A percentile compares a stretch with the other conserved stretches of the same genome.
Evolutionary conservation across 2,113 vertebrate species (phyloP).

Genomic region (Macrotis lagotis): DNA sequence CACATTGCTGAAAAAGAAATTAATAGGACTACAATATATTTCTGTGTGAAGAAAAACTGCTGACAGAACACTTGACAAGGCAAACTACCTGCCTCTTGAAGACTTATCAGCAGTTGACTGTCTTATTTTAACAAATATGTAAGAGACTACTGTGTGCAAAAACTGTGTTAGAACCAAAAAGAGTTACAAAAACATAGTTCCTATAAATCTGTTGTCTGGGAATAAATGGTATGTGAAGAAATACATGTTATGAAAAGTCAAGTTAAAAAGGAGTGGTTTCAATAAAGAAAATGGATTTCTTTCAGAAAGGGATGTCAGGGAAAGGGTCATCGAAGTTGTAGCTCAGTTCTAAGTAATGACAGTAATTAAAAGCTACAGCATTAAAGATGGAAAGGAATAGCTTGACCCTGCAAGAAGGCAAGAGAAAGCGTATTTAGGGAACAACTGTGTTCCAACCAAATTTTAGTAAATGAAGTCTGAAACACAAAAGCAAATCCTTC

Average conservation of each 20-base stretch:
- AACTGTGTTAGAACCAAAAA: too few species aligned
- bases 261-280: background rate
- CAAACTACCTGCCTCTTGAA: conserved; percentile 21
- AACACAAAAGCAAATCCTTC: background rate
- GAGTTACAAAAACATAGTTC: background rate
- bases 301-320: background rate
- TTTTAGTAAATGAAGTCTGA: background rate
- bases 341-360: background rate
- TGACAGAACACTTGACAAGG: conserved; percentile 19
- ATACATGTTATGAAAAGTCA: background rate
- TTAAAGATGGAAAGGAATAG: background rate
- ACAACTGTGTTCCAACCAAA: background rate
- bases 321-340: background rate
- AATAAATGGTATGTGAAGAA: background rate
- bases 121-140: too few species aligned
- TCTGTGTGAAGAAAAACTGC: background rate
- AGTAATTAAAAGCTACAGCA: background rate
- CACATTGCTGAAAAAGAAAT: background rate
- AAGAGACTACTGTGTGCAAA: too few species aligned
- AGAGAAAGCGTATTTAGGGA: background rate
- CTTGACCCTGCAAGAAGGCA: background rate
- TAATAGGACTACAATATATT: too few species aligned
- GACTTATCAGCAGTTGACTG: conserved; percentile 13
- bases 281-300: background rate
- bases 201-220: background rate